phyloP scores from a whole-genome alignment of 2,113 vertebrate genomes.

The Cynopterus brachyotis region DNA sequence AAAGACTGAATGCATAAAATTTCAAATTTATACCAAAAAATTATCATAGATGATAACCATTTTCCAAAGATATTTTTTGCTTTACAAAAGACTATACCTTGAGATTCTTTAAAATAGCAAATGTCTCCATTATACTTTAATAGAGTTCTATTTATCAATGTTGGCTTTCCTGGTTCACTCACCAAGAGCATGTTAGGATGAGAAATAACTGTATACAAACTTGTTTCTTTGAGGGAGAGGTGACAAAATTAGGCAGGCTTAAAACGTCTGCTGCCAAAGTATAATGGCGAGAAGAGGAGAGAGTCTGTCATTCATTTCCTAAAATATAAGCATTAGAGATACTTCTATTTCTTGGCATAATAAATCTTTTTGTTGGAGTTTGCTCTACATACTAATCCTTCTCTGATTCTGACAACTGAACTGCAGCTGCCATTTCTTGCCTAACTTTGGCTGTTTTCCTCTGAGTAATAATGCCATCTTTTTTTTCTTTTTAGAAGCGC shows the following conservation, averaged over 20 bases:
- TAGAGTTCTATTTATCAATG: neutral
- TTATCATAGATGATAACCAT: neutral
- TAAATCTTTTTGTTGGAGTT: slow-evolving; percentile 2
- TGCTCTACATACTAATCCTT: neutral
- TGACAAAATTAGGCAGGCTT: neutral
- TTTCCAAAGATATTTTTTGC: neutral
- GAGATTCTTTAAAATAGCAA: neutral
- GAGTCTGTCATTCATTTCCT: neutral
- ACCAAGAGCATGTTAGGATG: neutral
- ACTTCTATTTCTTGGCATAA: neutral
- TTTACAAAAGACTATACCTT: neutral
- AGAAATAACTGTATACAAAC: neutral
- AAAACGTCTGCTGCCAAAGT: slow-evolving; percentile 4
- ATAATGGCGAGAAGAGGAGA: neutral
- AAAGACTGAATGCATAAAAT: neutral
- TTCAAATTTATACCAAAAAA: neutral
- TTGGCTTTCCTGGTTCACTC: neutral
- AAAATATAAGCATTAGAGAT: neutral
- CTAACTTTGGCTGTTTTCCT: slow-evolving; percentile 39
- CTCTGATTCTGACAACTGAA: neutral
- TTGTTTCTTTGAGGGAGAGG: neutral
- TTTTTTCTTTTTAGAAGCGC: neutral
- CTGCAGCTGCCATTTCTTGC: slow-evolving; percentile 25
- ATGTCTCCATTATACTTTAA: neutral
- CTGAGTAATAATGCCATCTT: slow-evolving; percentile 17